Evolutionary conservation across 2,797 vertebrate species (phyloP).

Genomic region (Apodemus agrarius): DNA sequence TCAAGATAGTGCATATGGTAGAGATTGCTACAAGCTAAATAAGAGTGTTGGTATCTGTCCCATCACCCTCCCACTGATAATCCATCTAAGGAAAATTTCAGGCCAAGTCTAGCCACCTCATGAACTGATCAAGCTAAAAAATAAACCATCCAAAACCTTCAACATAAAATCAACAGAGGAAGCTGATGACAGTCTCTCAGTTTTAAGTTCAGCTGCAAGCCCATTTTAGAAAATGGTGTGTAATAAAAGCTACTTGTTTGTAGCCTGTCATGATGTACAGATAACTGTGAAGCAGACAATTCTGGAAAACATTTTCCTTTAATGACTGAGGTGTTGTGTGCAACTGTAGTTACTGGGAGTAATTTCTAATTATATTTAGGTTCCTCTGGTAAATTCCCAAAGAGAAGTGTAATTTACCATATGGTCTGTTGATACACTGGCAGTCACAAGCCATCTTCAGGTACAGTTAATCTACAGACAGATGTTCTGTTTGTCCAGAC

Average conservation of each 20-base stretch:
- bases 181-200: neutral
- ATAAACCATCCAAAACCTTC: neutral
- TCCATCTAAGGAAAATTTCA: neutral
- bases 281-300: slow-evolving; percentile 42
- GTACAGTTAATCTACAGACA: slow-evolving; percentile 59
- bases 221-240: slow-evolving; percentile 26
- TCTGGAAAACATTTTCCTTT: slow-evolving; percentile 54
- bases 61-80: neutral
- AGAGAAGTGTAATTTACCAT: slow-evolving; percentile 67
- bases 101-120: neutral
- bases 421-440: slow-evolving; percentile 58
- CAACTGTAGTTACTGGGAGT: slow-evolving; percentile 48
- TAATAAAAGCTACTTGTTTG: slow-evolving; percentile 8
- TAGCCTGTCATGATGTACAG: neutral
- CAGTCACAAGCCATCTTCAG: slow-evolving; percentile 43
- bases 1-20: neutral
- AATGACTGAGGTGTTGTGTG: neutral
- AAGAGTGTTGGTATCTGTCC: neutral
- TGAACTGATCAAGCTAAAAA: neutral
- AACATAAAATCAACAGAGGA: slow-evolving; percentile 26
- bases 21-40: neutral
- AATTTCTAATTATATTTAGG: slow-evolving; percentile 65
- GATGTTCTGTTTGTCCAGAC: slow-evolving; percentile 75
- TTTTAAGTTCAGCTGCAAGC: slow-evolving; percentile 18
- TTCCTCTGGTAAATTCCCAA: slow-evolving; percentile 64